Base-by-base conservation (phyloP, 2,888 invertebrate genomes). In the Boloria selene region DNA sequence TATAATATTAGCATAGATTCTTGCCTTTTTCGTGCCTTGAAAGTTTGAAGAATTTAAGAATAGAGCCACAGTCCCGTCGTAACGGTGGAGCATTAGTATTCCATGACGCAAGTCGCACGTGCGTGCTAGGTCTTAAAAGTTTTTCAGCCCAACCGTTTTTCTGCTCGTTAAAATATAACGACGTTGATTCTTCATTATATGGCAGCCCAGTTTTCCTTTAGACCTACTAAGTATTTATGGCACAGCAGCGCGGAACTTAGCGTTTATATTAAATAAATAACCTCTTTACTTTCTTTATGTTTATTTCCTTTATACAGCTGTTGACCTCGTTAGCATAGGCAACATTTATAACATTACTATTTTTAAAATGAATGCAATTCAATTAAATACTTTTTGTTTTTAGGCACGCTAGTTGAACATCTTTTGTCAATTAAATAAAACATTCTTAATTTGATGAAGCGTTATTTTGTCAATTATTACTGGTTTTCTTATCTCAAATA, bases 151-250 rank as follows among this genome's bases (percentile, higher is more conserved):
- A 60, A 62, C 59, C 59, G 65, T 62, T 70, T 69, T 65, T 64
- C 54, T 60, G 67, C 64, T 70, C 62, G 65, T 70, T 70, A 70
- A 67, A 70, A 70, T 67, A 63, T 61, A 68, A 68, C 54, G 50
- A 58, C 67, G 70, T 70, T 72, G 68, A 69, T 69, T 69, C 69
- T 63, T 52, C 69, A 70, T 72, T 72, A 72, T 55, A 67, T 69
- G 65, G 63, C 59, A 70, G 68, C 70, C 70, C 66, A 72, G 68
- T 68, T 72, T 63, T 61, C 64, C 68, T 58, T 62, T 65, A 52
- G 56, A 64, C 52, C 56, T 61, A 67, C 62, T 59, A 50, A 70
- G 65, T 65, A 61, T 67, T 70, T 68, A 67, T 56, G 53, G 52
- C 22, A 62, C 63, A 38, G 61, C 50, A 63, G 63, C 65, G 63